Evolutionary conservation across 2,797 vertebrate species (phyloP), one percentile per base, ranked within the genome.

Genomic region (Chelon labrosus): DNA sequence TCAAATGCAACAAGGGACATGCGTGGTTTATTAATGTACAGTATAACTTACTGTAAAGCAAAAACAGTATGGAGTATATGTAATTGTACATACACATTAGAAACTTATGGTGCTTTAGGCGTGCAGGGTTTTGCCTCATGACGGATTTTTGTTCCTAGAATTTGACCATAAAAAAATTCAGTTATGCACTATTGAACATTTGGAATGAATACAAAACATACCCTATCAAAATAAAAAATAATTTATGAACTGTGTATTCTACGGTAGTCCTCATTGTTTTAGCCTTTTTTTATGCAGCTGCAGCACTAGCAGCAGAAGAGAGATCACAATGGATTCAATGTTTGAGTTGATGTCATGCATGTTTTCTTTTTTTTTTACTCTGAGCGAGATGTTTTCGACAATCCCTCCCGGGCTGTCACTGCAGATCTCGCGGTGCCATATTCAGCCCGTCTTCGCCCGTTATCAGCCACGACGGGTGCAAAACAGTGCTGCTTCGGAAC

Each of bases 401-500:
- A 27, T 88, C 44, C 75, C 79, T 73, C 78, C 80, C 60, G 37
- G 27, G 49, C 73, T 94, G 94, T 94, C 93, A 19, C 73, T 31
- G 64, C 37, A 27, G 63, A 90, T 95, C 70, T 77, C 55, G 3
- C 31, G 25, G 67, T 80, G 89, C 89, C 88, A 66, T 63, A 81
- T 85, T 91, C 77, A 49, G 25, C 66, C 70, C 70, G 20, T 91
- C 82, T 27, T 66, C 8, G 46, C 62, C 50, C 7, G 70, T 84
- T 79, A 94, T 91, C 25, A 3, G 73, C 44, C 59, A 19, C 84
- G 93, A 95, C 91, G 77, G 92, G 80, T 92, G 91, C 90, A 90
- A 87, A 93, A 85, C 87, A 85, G 70, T 78, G 64, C 88, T 89
- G 90, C 90, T 94, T 89, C 80, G 78, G 86, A 92, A 93, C 93